Evolutionary conservation across 2,797 vertebrate species (phyloP).

Genomic region (Steatocranus sp.): DNA sequence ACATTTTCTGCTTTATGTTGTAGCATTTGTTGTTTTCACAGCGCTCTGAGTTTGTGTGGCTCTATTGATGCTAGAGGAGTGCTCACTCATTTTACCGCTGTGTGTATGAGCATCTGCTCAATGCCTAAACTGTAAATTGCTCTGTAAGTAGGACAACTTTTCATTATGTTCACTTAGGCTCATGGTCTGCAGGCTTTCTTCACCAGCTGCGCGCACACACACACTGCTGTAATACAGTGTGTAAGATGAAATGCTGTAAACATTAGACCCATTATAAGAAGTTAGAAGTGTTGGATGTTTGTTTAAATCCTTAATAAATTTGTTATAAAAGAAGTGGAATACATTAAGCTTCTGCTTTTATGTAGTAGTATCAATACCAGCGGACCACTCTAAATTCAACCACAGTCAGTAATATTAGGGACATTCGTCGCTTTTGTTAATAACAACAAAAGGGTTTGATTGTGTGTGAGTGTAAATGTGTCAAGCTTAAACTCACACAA

Average conservation of each 20-base stretch:
- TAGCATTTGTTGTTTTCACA: conserved; percentile 15
- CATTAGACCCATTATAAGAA: not conserved
- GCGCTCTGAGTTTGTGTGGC: conserved; percentile 12
- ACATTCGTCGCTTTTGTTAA: not conserved
- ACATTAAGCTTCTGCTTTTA: not conserved
- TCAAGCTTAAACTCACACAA: not conserved
- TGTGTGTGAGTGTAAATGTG: not conserved
- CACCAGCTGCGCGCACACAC: not conserved
- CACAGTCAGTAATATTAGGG: not conserved
- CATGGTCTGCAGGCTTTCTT: not conserved
- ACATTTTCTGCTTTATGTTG: conserved; percentile 10
- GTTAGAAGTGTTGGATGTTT: not conserved
- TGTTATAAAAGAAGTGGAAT: not conserved
- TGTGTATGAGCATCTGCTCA: conserved; percentile 30
- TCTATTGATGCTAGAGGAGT: conserved; percentile 10
- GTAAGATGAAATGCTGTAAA: not conserved
- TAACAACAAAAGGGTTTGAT: not conserved
- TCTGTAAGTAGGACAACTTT: conserved; percentile 31
- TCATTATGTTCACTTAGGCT: conserved; percentile 21
- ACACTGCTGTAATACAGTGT: not conserved
- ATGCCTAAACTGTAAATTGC: conserved; percentile 28
- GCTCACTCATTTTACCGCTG: conserved; percentile 17
- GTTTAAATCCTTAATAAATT: not conserved
- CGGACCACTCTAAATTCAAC: not conserved
- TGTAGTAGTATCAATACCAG: not conserved